A percentile compares a stretch with the other conserved stretches of the same genome.
Conservation (phyloP, 2,888 invertebrate species). For the Luperina testacea region DNA sequence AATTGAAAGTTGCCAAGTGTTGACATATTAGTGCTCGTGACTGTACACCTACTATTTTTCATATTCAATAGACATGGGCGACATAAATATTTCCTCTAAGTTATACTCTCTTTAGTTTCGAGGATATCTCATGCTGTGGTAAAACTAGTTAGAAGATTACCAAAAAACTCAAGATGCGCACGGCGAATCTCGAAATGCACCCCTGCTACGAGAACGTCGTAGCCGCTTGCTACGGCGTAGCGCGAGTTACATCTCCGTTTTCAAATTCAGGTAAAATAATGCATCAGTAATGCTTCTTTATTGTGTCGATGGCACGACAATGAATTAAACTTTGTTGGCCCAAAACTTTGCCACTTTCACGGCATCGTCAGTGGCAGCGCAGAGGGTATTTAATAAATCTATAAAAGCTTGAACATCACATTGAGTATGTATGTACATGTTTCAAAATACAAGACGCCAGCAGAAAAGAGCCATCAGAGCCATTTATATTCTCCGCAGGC, state of each 20-base stretch:
- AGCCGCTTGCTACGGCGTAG: slow-evolving; percentile 41
- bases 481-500: too few species aligned
- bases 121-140: background rate
- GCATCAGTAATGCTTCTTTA: background rate
- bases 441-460: too few species aligned
- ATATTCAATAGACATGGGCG: background rate
- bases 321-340: background rate
- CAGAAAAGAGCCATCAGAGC: too few species aligned
- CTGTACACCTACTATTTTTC: background rate
- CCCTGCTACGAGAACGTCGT: slow-evolving; percentile 29
- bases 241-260: background rate
- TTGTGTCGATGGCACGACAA: background rate
- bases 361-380: background rate
- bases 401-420: background rate
- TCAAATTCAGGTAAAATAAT: background rate
- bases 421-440: too few species aligned
- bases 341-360: background rate
- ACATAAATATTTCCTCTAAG: background rate
- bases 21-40: too few species aligned
- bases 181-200: slow-evolving; percentile 1
- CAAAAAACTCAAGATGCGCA: background rate
- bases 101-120: background rate
- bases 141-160: background rate
- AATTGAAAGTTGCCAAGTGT: too few species aligned
- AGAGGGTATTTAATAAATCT: background rate